Evolutionary conservation across 2,888 invertebrate species (phyloP).

Genomic region (Platycheirus albimanus): DNA sequence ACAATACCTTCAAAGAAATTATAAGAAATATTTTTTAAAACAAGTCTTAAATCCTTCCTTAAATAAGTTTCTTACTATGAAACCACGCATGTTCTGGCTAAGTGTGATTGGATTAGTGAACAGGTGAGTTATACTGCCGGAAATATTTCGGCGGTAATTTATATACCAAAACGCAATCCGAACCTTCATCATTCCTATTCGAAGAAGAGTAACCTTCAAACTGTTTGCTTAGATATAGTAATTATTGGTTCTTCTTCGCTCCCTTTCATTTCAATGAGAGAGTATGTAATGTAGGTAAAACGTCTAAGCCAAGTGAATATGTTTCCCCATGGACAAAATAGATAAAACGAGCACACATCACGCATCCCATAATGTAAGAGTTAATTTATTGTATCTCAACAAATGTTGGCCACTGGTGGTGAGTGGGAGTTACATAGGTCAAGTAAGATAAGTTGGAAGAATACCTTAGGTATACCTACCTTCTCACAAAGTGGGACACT

Average conservation of each 20-base stretch:
- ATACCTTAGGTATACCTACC: conserved; percentile 10
- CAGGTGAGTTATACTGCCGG: conserved; percentile 74
- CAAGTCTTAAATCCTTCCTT: conserved; percentile 12
- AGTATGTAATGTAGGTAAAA: neutral
- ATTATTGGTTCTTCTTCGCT: conserved; percentile 43
- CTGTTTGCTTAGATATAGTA: conserved; percentile 27
- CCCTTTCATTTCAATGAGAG: conserved; percentile 51
- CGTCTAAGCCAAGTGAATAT: neutral
- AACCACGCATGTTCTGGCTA: conserved; percentile 80
- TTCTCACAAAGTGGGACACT: conserved; percentile 40
- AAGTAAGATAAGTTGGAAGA: conserved; percentile 20
- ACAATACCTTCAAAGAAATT: conserved; percentile 77
- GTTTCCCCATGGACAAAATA: conserved; percentile 14
- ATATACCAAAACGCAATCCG: conserved; percentile 60
- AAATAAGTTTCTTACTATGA: conserved; percentile 79
- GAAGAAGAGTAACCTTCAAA: conserved; percentile 62
- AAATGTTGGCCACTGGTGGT: conserved; percentile 34
- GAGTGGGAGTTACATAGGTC: conserved; percentile 29
- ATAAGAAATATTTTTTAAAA: neutral
- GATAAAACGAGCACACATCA: conserved; percentile 24
- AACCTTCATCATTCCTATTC: conserved; percentile 23
- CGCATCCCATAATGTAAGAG: conserved; percentile 44
- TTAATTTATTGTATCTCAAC: conserved; percentile 57
- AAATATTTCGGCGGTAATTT: conserved; percentile 52
- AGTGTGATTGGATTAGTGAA: conserved; percentile 76